phyloP scores from a whole-genome alignment of 2,113 vertebrate species.

The Machaerirhynchus nigripectus region DNA sequence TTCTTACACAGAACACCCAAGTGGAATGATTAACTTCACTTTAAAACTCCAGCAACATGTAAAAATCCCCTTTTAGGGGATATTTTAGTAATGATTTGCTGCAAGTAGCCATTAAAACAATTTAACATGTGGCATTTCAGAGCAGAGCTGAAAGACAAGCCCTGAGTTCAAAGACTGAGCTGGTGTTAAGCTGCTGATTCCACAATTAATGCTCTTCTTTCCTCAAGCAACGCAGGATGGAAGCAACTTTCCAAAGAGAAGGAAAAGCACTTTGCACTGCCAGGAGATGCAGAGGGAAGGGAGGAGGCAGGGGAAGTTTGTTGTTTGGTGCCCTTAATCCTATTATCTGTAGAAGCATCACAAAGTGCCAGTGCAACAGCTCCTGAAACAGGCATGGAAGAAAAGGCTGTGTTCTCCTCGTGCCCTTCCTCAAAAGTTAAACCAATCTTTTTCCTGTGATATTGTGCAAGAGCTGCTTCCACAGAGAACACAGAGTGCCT shows the following conservation, averaged over 20 bases:
- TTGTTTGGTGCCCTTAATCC: neutral
- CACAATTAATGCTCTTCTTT: neutral
- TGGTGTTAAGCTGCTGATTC: constrained; percentile 20
- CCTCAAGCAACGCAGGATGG: neutral
- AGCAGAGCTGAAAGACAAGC: constrained; percentile 22
- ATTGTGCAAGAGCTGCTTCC: neutral
- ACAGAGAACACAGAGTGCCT: neutral
- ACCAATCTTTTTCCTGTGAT: neutral
- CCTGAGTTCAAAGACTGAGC: neutral
- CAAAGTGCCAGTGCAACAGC: neutral
- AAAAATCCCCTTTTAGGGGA: neutral
- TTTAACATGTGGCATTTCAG: constrained; percentile 48
- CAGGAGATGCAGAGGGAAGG: neutral
- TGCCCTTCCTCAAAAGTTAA: neutral
- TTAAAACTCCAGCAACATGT: neutral
- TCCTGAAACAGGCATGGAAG: neutral
- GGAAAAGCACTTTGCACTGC: neutral
- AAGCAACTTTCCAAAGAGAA: neutral
- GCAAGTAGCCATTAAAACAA: constrained; percentile 51
- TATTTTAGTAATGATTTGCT: neutral
- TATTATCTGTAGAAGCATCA: neutral
- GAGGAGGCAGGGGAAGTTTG: neutral
- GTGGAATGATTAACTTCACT: neutral
- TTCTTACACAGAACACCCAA: neutral
- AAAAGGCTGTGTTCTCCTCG: neutral